Conservation (phyloP, 64 coral and sea anemone species). For the Acropora yongei region DNA sequence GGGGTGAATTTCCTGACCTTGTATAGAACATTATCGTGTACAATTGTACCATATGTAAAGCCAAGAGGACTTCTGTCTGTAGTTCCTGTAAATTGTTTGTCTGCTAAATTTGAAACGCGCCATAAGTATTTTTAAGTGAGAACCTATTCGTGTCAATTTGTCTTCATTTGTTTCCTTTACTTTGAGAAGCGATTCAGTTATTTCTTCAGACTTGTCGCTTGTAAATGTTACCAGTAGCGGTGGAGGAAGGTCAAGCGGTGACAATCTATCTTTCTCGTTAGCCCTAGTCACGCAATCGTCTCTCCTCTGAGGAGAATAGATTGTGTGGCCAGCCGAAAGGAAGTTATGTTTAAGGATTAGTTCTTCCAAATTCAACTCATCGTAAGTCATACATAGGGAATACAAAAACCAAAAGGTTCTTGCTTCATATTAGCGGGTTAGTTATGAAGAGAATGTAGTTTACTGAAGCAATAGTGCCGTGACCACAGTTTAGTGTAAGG, state of each 20-base stretch:
- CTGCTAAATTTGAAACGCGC: not conserved
- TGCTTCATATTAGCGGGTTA: not conserved
- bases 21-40: slow-evolving; percentile 7
- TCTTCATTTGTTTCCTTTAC: no score
- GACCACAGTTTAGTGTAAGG: not conserved
- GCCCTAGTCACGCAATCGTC: no score
- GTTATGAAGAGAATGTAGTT: not conserved
- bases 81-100: slow-evolving; percentile 20
- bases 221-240: no score
- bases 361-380: not conserved
- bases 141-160: no score
- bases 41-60: slow-evolving; percentile 30
- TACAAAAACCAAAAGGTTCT: not conserved
- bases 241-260: no score
- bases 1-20: not conserved
- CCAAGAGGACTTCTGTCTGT: not conserved
- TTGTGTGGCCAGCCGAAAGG: no score
- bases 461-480: slow-evolving; percentile 22
- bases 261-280: no score
- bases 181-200: no score
- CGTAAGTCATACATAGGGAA: no score
- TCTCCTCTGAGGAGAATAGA: no score
- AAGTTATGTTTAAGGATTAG: not conserved
- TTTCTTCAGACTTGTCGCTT: not conserved
- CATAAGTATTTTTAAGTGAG: no score